Base-by-base conservation (phyloP, 2,113 vertebrate genomes). In the Pongo abelii region DNA sequence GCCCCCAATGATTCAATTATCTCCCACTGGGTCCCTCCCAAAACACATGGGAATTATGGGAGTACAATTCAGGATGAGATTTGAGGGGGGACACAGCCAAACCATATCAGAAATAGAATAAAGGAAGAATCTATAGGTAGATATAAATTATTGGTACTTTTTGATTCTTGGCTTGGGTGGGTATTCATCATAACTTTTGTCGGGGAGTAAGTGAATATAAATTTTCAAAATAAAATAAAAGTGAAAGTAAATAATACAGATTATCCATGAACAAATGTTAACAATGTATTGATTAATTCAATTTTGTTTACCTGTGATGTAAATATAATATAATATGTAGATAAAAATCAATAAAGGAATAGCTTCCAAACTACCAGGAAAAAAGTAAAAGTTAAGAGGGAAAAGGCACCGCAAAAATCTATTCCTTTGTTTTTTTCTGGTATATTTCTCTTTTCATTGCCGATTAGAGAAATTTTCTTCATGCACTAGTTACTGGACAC, bases 401-500 rank as follows among this genome's bases (percentile, higher is more conserved):
- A 13, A 69, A 67, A 61, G 79, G 7, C 7, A 16, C 17, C 17
- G 1, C 11, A 32, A 4, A 0, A 38, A 96, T 78, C 14, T 48
- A 27, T 78, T 48, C 25, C 6, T 74, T 43, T 75, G 9, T 67
- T 32, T 64, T 64, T 55, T 52, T 16, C 9, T 67, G 14, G 27
- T 80, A 27, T 69, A 48, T 90, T 84, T 91, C 8, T 72, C 40
- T 64, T 84, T 96, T 74, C 22, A 57, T 46, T 92, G 55, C 3
- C 75, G 59, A 78, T 8, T 25, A 89, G 10, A 92, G 74, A 92
- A 89, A 79, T 87, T 75, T 75, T 67, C 80, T 81, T 90, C 70
- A 97, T 84, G 48, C 27, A 69, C 27, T 70, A 91, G 14, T 57
- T 91, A 55, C 72, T 89, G 27, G 35, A 92, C 84, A 94, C 50